These are phyloP conservation scores for Euglossa dilemma DNA, from an alignment of 1,140 invertebrate genomes.

Conservation along the genomic window DNA sequence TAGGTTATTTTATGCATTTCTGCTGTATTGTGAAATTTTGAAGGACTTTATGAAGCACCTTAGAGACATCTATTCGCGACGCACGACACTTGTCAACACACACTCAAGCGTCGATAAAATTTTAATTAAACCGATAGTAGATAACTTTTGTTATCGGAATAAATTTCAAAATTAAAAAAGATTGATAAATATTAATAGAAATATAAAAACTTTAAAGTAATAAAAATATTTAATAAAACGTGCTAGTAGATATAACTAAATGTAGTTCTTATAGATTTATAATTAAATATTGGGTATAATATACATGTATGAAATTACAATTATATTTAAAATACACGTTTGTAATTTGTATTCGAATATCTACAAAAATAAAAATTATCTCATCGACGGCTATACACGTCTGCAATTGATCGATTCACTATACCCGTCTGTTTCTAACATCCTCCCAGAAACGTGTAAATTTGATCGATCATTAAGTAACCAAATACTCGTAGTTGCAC, in stretches of 20 bases:
- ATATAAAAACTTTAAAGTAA: background rate
- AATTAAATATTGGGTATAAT: too few relatives aligned
- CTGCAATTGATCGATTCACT: constrained; percentile 39
- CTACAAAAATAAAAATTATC: too few relatives aligned
- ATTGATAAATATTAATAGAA: background rate
- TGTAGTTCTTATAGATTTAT: too few relatives aligned
- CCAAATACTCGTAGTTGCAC: constrained; percentile 45
- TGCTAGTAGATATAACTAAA: too few relatives aligned
- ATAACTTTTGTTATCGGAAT: background rate
- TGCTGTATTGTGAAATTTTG: background rate
- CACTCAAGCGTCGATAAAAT: too few relatives aligned
- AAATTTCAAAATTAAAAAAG: too few relatives aligned
- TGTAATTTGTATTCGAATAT: background rate
- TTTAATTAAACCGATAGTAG: background rate
- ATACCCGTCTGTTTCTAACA: constrained; percentile 39
- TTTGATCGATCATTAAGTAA: constrained; percentile 63
- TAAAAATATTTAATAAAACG: background rate
- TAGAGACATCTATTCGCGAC: background rate
- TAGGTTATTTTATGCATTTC: background rate
- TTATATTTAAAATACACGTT: background rate
- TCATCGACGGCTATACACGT: background rate
- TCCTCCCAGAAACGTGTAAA: constrained; percentile 26
- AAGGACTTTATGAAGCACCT: background rate
- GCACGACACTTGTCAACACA: too few relatives aligned
- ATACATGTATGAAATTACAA: background rate